A percentile compares a stretch with the other conserved stretches of the same genome.
Evolutionary conservation across 2,888 invertebrate species (phyloP).

Genomic region (Harmothoe impar): DNA sequence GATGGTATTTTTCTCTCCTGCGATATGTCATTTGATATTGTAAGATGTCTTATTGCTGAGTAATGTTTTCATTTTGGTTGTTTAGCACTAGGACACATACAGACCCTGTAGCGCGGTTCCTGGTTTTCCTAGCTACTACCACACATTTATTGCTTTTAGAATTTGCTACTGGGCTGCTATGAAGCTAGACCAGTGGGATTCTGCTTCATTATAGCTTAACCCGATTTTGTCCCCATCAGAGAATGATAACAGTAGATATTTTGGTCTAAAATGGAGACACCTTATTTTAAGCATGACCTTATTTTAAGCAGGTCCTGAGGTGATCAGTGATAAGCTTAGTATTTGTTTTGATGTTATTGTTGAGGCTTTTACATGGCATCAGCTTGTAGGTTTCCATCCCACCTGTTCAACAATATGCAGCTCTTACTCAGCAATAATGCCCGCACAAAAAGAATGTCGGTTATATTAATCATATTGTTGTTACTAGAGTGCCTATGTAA

Average conservation of each 20-base stretch:
- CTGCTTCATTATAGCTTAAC: not conserved
- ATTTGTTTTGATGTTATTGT: not conserved
- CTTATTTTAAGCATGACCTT: too few relatives aligned
- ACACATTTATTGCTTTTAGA: too few relatives aligned
- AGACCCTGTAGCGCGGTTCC: too few relatives aligned
- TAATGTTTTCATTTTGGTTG: too few relatives aligned
- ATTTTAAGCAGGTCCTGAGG: not conserved
- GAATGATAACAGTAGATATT: not conserved
- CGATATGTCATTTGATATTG: too few relatives aligned
- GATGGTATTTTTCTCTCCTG: too few relatives aligned
- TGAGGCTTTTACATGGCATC: not conserved
- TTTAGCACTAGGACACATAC: too few relatives aligned
- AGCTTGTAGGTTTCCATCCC: not conserved
- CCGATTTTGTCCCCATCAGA: not conserved
- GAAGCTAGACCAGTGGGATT: not conserved
- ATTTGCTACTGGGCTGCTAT: not conserved
- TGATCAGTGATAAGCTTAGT: not conserved
- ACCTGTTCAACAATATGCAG: conserved; percentile 14
- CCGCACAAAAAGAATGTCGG: conserved; percentile 32
- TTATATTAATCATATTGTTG: conserved; percentile 47
- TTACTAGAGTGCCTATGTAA: conserved; percentile 57
- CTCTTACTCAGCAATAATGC: not conserved
- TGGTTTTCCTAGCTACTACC: too few relatives aligned
- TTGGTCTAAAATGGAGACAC: not conserved
- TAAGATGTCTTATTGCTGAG: too few relatives aligned